Percentiles rank a stretch among this genome's conserved stretches.
These are phyloP conservation scores for Erythrocebus patas DNA, from an alignment of 2,113 vertebrate genomes.

Conservation along the genomic window DNA sequence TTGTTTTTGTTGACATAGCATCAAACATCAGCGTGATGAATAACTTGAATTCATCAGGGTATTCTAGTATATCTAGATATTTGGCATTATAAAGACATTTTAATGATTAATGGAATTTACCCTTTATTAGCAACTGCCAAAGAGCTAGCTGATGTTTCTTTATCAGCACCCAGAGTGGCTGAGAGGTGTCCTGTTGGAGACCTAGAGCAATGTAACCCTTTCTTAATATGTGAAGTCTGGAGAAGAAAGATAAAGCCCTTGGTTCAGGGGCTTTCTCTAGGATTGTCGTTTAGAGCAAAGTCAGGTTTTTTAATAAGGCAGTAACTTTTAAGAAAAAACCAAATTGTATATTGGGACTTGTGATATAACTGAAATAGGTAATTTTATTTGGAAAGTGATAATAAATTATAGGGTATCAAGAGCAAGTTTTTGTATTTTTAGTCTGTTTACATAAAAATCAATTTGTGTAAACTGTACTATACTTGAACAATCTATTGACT, in stretches of 20 bases:
- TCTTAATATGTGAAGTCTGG: constrained; percentile 70
- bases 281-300: background rate
- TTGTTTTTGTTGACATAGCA: background rate
- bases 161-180: background rate
- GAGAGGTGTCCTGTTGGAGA: background rate
- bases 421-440: background rate
- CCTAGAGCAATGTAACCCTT: background rate
- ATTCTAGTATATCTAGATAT: background rate
- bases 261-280: background rate
- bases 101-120: background rate
- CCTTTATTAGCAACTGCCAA: background rate
- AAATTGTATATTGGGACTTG: background rate
- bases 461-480: background rate
- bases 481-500: background rate
- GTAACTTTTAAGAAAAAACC: background rate
- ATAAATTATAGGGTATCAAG: background rate
- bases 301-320: background rate
- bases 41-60: background rate
- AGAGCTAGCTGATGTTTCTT: background rate
- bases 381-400: constrained; percentile 26
- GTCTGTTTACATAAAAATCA: background rate
- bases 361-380: background rate
- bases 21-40: background rate
- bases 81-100: background rate
- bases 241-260: constrained; percentile 76